Base-by-base conservation (phyloP, 1,140 invertebrate species). In the Zaprionus gabonicus region DNA sequence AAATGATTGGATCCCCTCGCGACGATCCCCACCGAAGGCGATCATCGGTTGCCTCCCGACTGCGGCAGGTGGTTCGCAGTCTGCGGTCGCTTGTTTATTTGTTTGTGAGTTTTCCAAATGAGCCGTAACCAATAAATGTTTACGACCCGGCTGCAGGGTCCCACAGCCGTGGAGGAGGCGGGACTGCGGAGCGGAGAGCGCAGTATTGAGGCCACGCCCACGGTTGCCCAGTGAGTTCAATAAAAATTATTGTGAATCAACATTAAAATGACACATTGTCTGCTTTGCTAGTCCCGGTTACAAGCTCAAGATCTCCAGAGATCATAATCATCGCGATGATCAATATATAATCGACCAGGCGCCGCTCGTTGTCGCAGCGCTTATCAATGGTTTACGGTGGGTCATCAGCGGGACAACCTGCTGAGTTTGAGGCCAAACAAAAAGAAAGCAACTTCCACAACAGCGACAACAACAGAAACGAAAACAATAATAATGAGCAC, bases 261-360 rank as follows among this genome's bases (percentile, higher is more conserved):
- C 84, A 86, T 87, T 87, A 87, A 87, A 86, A 87, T 86, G 84
- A 86, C 83, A 86, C 83, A 86, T 86, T 85, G 82, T 81, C 49
- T 51, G 58, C 13, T 23, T 27, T 6, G 23, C n/a, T 25, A 25
- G 13, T 3, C 4, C n/a, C 36, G 17, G n/a, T 20, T 25, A 13
- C 41, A 23, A 12, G 46, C 20, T 51, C 10, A 51, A 51, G 46
- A 51, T 51, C 20, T 23, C 46, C 20, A 51, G 46, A 51, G 46
- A 51, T 51, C 46, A 51, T 51, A 51, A 36, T 34, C 12, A 68
- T 31, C 56, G n/a, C 27, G 25, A 60, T 53, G 38, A 63, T 56
- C 9, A 70, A 70, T 70, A 70, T 70, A 59, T 31, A 41, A 31
- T 58, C 38, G 56, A 15, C 57, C 57, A 71, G 73, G 53, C 68